phyloP scores from a whole-genome alignment of 2,113 vertebrate species.

The Pygoscelis adeliae region DNA sequence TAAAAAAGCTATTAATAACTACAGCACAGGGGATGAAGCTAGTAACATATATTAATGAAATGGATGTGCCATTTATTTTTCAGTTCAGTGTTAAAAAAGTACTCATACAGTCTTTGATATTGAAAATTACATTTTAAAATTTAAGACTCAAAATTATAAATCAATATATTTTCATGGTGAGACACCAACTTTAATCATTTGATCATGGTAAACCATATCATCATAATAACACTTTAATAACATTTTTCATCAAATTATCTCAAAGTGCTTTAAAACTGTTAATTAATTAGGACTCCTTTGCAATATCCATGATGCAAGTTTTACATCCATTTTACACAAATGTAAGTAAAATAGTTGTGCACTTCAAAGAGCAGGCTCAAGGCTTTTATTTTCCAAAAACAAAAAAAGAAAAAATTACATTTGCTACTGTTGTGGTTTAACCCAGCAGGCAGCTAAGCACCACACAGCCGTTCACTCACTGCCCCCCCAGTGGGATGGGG shows the following conservation, averaged over 20 bases:
- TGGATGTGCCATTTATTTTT: not conserved
- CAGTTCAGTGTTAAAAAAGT: not conserved
- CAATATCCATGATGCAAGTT: not conserved
- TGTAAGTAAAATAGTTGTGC: not conserved
- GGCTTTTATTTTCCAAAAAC: not conserved
- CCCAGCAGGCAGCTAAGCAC: too few relatives aligned
- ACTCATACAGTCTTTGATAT: not conserved
- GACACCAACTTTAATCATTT: not conserved
- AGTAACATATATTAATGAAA: not conserved
- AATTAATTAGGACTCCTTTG: not conserved
- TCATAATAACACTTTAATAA: not conserved
- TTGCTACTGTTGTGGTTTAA: not conserved
- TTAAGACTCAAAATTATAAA: not conserved
- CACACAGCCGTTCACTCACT: too few relatives aligned
- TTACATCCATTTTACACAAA: not conserved
- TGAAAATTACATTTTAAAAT: not conserved
- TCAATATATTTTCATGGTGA: not conserved
- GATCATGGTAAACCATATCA: not conserved
- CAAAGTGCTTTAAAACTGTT: not conserved
- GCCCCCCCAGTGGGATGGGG: too few relatives aligned
- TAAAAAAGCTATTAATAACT: not conserved
- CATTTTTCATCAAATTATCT: not conserved
- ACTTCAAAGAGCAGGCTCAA: not conserved
- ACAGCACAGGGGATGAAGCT: not conserved
- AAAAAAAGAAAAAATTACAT: not conserved